Base-by-base conservation (phyloP, 2,888 invertebrate species). In the Linnaemya tessellans region DNA sequence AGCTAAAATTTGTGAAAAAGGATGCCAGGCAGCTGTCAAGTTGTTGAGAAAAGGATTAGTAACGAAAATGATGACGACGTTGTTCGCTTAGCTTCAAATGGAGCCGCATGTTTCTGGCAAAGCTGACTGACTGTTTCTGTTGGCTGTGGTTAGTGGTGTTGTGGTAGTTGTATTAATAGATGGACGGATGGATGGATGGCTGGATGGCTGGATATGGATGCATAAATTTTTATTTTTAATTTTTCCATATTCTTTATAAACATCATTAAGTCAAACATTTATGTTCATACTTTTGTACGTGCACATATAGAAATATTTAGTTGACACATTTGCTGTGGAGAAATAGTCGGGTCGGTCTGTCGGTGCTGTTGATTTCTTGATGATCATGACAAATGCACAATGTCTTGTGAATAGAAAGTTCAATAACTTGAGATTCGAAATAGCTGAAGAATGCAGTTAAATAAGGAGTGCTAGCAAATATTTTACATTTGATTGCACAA, bases 1-100 rank as follows among this genome's bases (percentile, higher is more conserved):
- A 91, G 91, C 90, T 89, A 90, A 91, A 82, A 82, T 78, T 80
- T 82, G 79, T 90, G 90, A 91, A 91, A 91, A 91, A 91, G 91
- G 91, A 90, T 90, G 90, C 90, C 88, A 89, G 88, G 88, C 91
- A 90, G 90, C 91, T 91, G 91, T 91, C 91, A 91, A 91, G 91
- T 90, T 89, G 89, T 90, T 90, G 91, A 90, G 89, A 89, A 91
- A 91, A 91, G 91, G 91, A 91, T 91, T 91, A 91, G 90, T 89
- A 86, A 87, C 62, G 62, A 82, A 81, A 82, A 77, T 82, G 73
- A 82, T 85, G 87, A 87, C 84, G 87, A 68, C 71, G 87, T 86
- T 88, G 88, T 60, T 49, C 67, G 80, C 54, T 77, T 51, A 58
- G 80, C 85, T 90, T 91, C 91, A 91, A 91, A 91, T 91, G 89